These are phyloP conservation scores for Pararge aegeria DNA, from an alignment of 1,140 invertebrate genomes.

Conservation along the genomic window DNA sequence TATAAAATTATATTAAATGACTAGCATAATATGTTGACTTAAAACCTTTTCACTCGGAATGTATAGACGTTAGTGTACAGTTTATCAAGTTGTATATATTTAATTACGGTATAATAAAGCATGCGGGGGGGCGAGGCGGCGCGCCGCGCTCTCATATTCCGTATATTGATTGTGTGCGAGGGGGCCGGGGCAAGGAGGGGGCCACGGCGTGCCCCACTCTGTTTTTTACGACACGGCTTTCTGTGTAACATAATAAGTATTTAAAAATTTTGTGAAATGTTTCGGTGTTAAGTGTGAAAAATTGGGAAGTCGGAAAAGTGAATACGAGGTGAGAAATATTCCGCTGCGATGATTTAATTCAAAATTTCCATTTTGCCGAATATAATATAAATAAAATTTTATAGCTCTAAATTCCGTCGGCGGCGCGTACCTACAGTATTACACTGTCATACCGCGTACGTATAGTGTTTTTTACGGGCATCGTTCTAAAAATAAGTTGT, in stretches of 20 bases:
- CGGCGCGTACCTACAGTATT: constrained; percentile 77
- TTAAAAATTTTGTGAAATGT: constrained; percentile 79
- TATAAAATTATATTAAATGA: constrained; percentile 36
- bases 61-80: constrained; percentile 36
- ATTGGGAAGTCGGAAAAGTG: constrained; percentile 69
- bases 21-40: constrained; percentile 33
- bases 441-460: constrained; percentile 79
- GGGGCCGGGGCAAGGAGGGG: constrained; percentile 74
- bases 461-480: constrained; percentile 80
- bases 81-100: constrained; percentile 78
- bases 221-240: constrained; percentile 80
- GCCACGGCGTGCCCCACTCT: constrained; percentile 78
- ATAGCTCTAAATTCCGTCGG: constrained; percentile 76
- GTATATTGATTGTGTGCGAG: constrained; percentile 79
- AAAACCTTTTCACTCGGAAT: constrained; percentile 39
- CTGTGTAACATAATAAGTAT: constrained; percentile 80
- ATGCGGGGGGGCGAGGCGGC: constrained; percentile 75
- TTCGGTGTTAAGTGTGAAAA: constrained; percentile 78
- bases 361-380: constrained; percentile 59
- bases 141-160: constrained; percentile 79
- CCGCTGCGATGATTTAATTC: constrained; percentile 52
- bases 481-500: constrained; percentile 80
- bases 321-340: constrained; percentile 70
- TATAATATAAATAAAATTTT: constrained; percentile 76
- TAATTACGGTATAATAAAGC: constrained; percentile 79